A percentile compares a stretch with the other conserved stretches of the same genome.
These are phyloP conservation scores for Melanophora roralis DNA, from an alignment of 2,888 invertebrate species.

Conservation along the genomic window DNA sequence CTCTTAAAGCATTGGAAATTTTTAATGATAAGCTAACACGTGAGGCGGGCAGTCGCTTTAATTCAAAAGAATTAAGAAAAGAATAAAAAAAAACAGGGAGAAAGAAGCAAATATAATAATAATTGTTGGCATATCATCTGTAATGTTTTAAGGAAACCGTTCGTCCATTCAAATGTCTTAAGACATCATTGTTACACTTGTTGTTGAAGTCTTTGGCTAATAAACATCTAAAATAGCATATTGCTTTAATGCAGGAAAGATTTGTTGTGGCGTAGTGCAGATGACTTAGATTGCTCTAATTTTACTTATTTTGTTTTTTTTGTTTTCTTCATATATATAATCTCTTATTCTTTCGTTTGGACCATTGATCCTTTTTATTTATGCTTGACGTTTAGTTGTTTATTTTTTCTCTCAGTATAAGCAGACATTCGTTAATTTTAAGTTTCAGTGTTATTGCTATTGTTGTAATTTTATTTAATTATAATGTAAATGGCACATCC, in stretches of 20 bases:
- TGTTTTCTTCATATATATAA: not conserved
- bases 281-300: conserved; percentile 55
- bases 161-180: not conserved
- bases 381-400: not conserved
- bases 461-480: conserved; percentile 51
- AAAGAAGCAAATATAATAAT: conserved; percentile 47
- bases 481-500: conserved; percentile 45
- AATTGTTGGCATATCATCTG: conserved; percentile 60
- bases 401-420: not conserved
- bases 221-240: conserved; percentile 52
- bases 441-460: not conserved
- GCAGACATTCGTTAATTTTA: not conserved
- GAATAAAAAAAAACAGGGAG: not conserved
- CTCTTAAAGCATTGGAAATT: conserved; percentile 66
- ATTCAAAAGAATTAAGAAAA: not conserved
- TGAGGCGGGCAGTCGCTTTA: conserved; percentile 46
- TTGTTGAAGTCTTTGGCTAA: conserved; percentile 30
- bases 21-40: conserved; percentile 70
- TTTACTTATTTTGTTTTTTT: conserved; percentile 13
- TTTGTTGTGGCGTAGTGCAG: conserved; percentile 60
- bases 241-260: conserved; percentile 40
- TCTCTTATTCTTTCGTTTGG: conserved; percentile 10
- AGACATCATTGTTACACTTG: conserved; percentile 33
- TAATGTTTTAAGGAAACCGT: conserved; percentile 25
- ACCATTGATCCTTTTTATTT: not conserved